Base-by-base conservation (phyloP, 2,888 invertebrate genomes). In the Eubasilissa splendida region DNA sequence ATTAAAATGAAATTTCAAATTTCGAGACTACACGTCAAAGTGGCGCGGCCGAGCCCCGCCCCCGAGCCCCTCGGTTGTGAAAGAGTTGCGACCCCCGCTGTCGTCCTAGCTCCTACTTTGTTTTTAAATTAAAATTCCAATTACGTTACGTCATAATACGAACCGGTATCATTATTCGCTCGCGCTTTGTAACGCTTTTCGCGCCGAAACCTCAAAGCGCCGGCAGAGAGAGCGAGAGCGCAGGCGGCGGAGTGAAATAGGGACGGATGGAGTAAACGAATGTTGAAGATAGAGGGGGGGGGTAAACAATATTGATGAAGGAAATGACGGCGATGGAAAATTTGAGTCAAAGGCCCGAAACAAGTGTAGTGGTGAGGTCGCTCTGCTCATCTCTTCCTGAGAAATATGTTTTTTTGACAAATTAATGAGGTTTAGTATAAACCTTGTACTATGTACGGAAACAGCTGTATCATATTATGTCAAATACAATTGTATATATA, bases 71-170 rank as follows among this genome's bases (percentile, higher is more conserved):
- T 33, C 73, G 33, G 42, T 71, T 66, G 52, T 54, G 60, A 75
- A 75, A 75, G 75, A 75, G 75, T 75, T 75, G 60, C 60, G 60
- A 59, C 75, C 75, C n/a, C 58, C 65, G 54, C 79, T 53, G 74
- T 60, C 75, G 54, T 63, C 50, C 56, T 54, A 52, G 66, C 54
- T 59, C 70, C 56, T 66, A 70, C 80, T 80, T 80, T 80, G 73
- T 78, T 83, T 83, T 83, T 83, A 81, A 81, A 83, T 83, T 83
- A 81, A 83, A 83, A 83, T 83, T 83, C 77, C 81, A 83, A 83
- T 83, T 83, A 83, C 80, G 81, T 79, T 76, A 83, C 79, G 79
- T 83, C 83, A 81, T 83, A 83, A 81, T 74, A 80, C 79, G 77
- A 79, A 73, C 78, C 53, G 80, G 82, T 77, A 77, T 74, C 80